Conservation (phyloP, 2,797 vertebrate species). For the Siniperca undulata region DNA sequence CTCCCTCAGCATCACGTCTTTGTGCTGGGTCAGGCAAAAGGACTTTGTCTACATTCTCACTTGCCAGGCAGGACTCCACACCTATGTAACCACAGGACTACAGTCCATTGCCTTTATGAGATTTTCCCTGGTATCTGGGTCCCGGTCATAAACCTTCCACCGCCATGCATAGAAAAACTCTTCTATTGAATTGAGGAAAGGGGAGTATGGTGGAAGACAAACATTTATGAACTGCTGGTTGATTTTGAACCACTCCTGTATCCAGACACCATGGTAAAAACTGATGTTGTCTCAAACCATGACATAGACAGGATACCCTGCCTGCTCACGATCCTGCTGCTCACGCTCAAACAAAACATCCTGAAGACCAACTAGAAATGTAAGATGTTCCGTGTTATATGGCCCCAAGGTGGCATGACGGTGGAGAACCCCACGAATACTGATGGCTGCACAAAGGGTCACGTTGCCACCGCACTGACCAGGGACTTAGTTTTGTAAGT, state of each 20-base stretch:
- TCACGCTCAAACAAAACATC: not conserved
- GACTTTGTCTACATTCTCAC: too few species aligned
- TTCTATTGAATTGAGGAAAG: conserved; percentile 16
- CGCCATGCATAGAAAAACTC: too few species aligned
- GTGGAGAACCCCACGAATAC: not conserved
- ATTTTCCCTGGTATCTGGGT: too few species aligned
- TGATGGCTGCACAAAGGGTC: conserved; percentile 2
- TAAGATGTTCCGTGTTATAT: not conserved
- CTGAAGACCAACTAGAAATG: not conserved
- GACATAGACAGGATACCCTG: not conserved
- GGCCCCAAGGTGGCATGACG: not conserved
- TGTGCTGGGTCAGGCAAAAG: too few species aligned
- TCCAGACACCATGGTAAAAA: not conserved
- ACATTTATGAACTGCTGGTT: conserved; percentile 18
- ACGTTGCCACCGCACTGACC: not conserved
- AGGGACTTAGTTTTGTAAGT: not conserved
- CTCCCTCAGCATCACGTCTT: too few species aligned
- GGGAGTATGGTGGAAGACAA: conserved; percentile 8
- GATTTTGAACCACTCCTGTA: conserved; percentile 3
- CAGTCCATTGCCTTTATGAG: too few species aligned
- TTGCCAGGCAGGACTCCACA: too few species aligned
- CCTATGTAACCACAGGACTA: too few species aligned
- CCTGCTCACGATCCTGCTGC: conserved; percentile 15
- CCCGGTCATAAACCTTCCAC: too few species aligned
- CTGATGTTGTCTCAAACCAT: not conserved